These are phyloP conservation scores for Gobionotothen gibberifrons DNA, from an alignment of 2,797 vertebrate genomes.

Conservation along the genomic window DNA sequence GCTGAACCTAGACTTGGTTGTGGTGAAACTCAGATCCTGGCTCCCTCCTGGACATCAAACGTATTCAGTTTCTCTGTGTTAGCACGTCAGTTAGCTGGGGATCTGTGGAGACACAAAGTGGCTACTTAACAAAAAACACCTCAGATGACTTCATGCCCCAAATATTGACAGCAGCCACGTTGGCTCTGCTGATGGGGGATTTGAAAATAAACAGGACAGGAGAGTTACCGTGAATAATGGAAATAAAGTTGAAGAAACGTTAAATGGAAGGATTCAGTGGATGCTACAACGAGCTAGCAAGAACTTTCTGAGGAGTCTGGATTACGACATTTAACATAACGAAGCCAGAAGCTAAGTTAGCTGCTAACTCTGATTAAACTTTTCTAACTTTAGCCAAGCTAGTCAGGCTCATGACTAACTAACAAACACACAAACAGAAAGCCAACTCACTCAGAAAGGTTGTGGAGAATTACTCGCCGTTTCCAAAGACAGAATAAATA, in stretches of 20 bases:
- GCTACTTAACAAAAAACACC: conserved; percentile 4
- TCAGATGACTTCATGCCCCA: conserved; percentile 42
- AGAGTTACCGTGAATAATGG: too few relatives aligned
- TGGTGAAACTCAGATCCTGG: conserved; percentile 27
- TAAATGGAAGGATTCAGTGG: neutral
- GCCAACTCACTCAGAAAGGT: conserved; percentile 33
- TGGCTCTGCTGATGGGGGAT: conserved; percentile 18
- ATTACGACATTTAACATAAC: conserved; percentile 20
- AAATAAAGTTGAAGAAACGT: neutral
- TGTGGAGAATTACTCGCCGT: neutral
- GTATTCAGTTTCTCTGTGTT: neutral
- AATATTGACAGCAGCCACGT: conserved; percentile 59
- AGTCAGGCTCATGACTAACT: neutral
- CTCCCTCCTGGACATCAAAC: conserved; percentile 13
- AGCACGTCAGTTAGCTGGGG: neutral
- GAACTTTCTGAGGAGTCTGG: neutral
- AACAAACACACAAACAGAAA: conserved; percentile 1
- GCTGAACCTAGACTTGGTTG: conserved; percentile 34
- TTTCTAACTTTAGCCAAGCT: conserved; percentile 28
- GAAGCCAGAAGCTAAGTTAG: conserved; percentile 29
- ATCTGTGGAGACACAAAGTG: conserved; percentile 18
- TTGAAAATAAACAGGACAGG: neutral
- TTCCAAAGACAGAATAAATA: neutral
- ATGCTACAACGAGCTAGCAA: neutral
- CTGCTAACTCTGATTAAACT: conserved; percentile 33